phyloP scores from a whole-genome alignment of 1,140 invertebrate genomes.

The Hycleus phaleratus region DNA sequence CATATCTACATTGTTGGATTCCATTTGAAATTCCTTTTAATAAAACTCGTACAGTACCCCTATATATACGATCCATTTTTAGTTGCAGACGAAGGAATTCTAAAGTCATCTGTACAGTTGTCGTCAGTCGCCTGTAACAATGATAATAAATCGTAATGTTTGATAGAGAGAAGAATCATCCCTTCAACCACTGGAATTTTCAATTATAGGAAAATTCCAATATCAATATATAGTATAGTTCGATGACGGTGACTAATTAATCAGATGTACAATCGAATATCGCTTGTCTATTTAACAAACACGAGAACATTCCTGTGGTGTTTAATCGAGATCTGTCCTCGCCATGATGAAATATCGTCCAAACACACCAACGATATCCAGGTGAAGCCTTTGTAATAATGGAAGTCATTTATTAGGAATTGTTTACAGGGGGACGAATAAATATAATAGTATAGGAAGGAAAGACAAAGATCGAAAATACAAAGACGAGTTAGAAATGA shows the following conservation, averaged over 20 bases:
- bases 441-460: neutral
- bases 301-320: slow-evolving; percentile 20
- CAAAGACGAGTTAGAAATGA: too few relatives aligned
- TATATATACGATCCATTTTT: too few relatives aligned
- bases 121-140: neutral
- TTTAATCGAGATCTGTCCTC: slow-evolving; percentile 23
- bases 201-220: slow-evolving; percentile 19
- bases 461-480: neutral
- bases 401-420: slow-evolving; percentile 19
- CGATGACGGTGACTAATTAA: slow-evolving; percentile 20
- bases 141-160: neutral
- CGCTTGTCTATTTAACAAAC: slow-evolving; percentile 23
- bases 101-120: too few relatives aligned
- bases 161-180: slow-evolving; percentile 1
- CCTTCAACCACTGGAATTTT: slow-evolving; percentile 16
- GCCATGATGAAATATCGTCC: slow-evolving; percentile 19
- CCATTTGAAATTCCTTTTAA: too few relatives aligned
- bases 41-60: too few relatives aligned
- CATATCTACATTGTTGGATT: too few relatives aligned
- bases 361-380: slow-evolving; percentile 7
- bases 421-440: slow-evolving; percentile 8
- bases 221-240: slow-evolving; percentile 3
- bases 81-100: too few relatives aligned
- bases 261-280: slow-evolving; percentile 24
- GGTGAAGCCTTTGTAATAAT: slow-evolving; percentile 13